Evolutionary conservation across 2,888 invertebrate genomes (phyloP).

Genomic region (Villa cingulata): DNA sequence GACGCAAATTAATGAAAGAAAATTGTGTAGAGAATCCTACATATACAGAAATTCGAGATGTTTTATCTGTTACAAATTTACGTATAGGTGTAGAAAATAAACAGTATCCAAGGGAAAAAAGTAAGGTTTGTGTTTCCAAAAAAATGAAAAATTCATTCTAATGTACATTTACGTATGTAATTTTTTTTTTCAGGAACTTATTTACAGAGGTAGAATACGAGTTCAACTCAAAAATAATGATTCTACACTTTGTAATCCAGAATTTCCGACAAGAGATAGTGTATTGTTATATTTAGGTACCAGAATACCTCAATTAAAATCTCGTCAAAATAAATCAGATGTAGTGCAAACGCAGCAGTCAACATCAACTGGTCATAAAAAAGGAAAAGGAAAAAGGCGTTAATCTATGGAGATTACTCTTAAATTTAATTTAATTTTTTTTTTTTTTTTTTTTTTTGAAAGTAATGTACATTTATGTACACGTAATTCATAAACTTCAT

Average conservation of each 20-base stretch:
- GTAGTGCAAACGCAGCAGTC: conserved; percentile 18
- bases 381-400: conserved; percentile 33
- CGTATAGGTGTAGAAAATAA: conserved; percentile 86
- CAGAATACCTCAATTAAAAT: conserved; percentile 83
- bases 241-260: conserved; percentile 56
- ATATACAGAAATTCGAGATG: conserved; percentile 87
- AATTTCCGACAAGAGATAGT: conserved; percentile 62
- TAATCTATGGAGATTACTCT: too few species aligned
- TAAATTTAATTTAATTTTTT: too few species aligned
- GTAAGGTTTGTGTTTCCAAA: conserved; percentile 49
- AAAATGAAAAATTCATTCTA: too few species aligned
- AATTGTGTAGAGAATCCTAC: conserved; percentile 92
- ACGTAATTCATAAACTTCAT: too few species aligned
- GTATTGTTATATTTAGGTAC: conserved; percentile 64
- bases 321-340: conserved; percentile 42
- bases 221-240: conserved; percentile 88
- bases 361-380: conserved; percentile 22
- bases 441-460: too few species aligned
- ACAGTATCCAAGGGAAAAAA: conserved; percentile 77
- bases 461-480: too few species aligned
- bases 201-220: conserved; percentile 75
- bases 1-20: conserved; percentile 68
- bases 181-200: conserved; percentile 46
- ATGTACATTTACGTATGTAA: not conserved
- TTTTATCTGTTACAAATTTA: conserved; percentile 68